phyloP scores from a whole-genome alignment of 2,113 vertebrate species.

The Gnathonemus longibarbis region DNA sequence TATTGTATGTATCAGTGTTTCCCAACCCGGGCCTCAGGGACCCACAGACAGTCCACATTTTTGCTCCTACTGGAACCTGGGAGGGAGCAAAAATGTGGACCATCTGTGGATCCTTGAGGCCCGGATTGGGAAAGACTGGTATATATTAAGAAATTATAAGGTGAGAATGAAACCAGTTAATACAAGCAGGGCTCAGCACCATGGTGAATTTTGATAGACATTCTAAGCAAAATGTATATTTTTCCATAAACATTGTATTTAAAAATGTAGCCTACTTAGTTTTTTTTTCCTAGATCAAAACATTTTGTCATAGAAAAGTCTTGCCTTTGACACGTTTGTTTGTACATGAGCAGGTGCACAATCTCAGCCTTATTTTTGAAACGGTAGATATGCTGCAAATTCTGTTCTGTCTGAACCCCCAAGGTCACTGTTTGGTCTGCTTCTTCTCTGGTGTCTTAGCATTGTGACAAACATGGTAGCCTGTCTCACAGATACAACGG shows the following conservation, averaged over 20 bases:
- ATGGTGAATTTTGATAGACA: neutral
- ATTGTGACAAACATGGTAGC: neutral
- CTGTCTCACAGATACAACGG: neutral
- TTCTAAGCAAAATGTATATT: neutral
- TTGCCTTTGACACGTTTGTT: neutral
- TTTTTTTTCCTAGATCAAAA: neutral
- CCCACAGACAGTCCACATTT: neutral
- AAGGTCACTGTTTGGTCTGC: neutral
- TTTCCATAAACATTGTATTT: neutral
- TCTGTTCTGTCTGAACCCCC: neutral
- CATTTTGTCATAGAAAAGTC: neutral
- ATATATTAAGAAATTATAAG: neutral
- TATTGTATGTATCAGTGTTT: neutral
- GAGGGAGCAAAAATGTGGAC: neutral
- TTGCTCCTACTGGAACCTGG: neutral
- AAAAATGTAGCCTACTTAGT: neutral
- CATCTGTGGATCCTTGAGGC: neutral
- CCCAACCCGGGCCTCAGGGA: neutral
- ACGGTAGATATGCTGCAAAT: neutral
- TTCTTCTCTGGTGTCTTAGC: neutral
- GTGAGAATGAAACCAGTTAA: neutral
- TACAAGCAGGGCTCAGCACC: neutral
- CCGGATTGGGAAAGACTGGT: neutral
- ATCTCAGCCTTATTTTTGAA: neutral
- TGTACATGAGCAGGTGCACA: neutral